Percentiles rank a stretch among this genome's conserved stretches.
Conservation (phyloP, 2,113 vertebrate genomes). For the Ursus arctos region DNA sequence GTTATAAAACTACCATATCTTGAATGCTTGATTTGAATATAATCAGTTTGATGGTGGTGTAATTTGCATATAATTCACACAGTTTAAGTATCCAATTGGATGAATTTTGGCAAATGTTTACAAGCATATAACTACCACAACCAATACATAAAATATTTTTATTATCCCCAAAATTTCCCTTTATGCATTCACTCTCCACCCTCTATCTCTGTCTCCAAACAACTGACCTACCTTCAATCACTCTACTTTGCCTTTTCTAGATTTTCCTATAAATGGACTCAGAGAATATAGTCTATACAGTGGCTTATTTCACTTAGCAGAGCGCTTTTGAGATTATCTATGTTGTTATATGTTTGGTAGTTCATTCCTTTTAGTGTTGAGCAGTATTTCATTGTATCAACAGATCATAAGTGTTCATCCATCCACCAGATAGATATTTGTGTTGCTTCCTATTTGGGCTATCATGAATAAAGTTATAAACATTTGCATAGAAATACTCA, state of each 20-base stretch:
- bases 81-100: not conserved
- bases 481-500: not conserved
- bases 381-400: not conserved
- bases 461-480: not conserved
- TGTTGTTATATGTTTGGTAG: not conserved
- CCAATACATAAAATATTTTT: not conserved
- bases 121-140: not conserved
- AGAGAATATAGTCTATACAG: not conserved
- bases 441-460: not conserved
- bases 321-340: not conserved
- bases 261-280: not conserved
- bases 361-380: not conserved
- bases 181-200: not conserved
- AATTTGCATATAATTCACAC: not conserved
- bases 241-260: not conserved
- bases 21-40: not conserved
- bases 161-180: not conserved
- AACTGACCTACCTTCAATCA: not conserved
- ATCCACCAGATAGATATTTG: not conserved
- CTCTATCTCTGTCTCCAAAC: not conserved
- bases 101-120: not conserved
- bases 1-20: not conserved
- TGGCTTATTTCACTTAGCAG: not conserved
- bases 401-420: not conserved
- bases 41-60: not conserved